These are phyloP conservation scores for Lethenteron camtschaticum DNA, from an alignment of 2,113 vertebrate species.

Conservation along the genomic window DNA sequence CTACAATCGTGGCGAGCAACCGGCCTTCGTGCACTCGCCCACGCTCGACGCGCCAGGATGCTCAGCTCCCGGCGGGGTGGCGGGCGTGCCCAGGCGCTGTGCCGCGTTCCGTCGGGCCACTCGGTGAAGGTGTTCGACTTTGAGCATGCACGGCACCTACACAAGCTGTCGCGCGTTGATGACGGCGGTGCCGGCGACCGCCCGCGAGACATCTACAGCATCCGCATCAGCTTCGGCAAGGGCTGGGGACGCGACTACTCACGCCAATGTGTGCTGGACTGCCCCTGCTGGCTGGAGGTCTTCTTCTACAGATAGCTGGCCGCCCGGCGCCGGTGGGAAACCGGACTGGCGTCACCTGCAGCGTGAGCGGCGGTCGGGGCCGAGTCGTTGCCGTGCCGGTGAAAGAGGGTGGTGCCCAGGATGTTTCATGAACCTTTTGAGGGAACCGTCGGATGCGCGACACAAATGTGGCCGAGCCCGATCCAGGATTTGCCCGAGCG, in stretches of 20 bases:
- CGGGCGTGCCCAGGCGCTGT: slow-evolving; percentile 7
- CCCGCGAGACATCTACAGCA: slow-evolving; percentile 15
- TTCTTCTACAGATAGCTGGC: slow-evolving; percentile 13
- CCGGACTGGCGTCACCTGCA: not conserved
- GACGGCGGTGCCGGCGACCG: slow-evolving; percentile 11
- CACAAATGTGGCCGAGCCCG: no score
- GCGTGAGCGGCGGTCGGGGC: no score
- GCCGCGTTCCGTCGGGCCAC: slow-evolving; percentile 20
- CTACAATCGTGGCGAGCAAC: slow-evolving; percentile 21
- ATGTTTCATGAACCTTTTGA: no score
- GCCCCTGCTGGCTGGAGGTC: slow-evolving; percentile 25
- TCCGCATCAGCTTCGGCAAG: slow-evolving; percentile 25
- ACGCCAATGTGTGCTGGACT: slow-evolving; percentile 23
- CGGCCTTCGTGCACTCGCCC: slow-evolving; percentile 19
- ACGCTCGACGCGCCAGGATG: slow-evolving; percentile 9
- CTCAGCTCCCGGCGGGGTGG: not conserved
- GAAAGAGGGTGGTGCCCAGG: no score
- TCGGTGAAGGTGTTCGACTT: slow-evolving; percentile 19
- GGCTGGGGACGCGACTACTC: slow-evolving; percentile 26
- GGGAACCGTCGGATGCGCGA: no score
- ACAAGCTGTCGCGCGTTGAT: not conserved
- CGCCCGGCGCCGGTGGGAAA: not conserved
- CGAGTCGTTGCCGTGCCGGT: no score
- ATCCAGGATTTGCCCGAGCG: no score
- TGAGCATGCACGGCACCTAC: not conserved